Percentiles rank a stretch among this genome's conserved stretches.
Conservation (phyloP, 2,888 invertebrate species). For the Dusona sp. region DNA sequence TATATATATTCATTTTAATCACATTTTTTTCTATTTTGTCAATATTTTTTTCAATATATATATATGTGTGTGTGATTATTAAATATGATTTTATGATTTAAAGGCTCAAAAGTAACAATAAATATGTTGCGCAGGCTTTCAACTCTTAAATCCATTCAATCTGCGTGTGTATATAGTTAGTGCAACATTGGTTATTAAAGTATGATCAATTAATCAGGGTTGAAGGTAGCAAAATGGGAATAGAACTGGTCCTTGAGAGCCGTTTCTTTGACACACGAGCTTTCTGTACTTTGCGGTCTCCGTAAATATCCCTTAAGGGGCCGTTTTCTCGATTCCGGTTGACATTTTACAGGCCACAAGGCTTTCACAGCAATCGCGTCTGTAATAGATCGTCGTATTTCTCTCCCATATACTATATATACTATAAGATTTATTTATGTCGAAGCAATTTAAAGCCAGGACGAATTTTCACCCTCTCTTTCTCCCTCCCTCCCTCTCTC, state of each 20-base stretch:
- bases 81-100: too few species aligned
- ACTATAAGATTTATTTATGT: slow-evolving; percentile 68
- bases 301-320: slow-evolving; percentile 64
- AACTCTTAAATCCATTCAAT: background rate
- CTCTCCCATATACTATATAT: slow-evolving; percentile 28
- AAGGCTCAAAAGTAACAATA: background rate
- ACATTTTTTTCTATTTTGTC: too few species aligned
- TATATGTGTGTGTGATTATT: too few species aligned
- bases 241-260: slow-evolving; percentile 41
- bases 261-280: slow-evolving; percentile 33
- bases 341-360: slow-evolving; percentile 55
- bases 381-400: slow-evolving; percentile 59
- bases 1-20: too few species aligned
- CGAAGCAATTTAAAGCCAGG: slow-evolving; percentile 67
- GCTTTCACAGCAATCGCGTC: slow-evolving; percentile 54
- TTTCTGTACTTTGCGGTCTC: slow-evolving; percentile 58
- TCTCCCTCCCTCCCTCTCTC: slow-evolving; percentile 27
- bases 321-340: slow-evolving; percentile 58
- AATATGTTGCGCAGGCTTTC: background rate
- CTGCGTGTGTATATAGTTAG: background rate
- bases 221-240: slow-evolving; percentile 47
- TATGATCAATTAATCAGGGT: slow-evolving; percentile 40
- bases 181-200: background rate
- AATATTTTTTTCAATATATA: background rate
- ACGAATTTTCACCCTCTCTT: slow-evolving; percentile 59